Evolutionary conservation across 2,797 vertebrate genomes (phyloP).

Genomic region (Xenopus petersii): DNA sequence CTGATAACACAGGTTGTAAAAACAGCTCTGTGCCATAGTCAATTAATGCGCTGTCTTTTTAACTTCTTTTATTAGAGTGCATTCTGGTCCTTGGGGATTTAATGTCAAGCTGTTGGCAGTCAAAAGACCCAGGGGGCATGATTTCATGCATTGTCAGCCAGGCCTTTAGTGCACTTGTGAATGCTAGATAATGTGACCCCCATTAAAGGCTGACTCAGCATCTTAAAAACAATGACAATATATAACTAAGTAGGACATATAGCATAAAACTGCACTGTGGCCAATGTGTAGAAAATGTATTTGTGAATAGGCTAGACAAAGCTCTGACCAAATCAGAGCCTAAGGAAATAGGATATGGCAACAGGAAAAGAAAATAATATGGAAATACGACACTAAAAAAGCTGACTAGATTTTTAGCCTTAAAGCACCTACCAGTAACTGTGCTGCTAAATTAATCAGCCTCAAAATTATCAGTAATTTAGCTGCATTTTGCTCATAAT

Average conservation of each 20-base stretch:
- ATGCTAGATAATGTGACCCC: conserved; percentile 54
- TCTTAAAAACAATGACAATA: conserved; percentile 14
- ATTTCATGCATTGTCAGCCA: conserved; percentile 58
- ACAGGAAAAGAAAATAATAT: conserved; percentile 46
- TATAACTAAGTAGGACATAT: conserved; percentile 7
- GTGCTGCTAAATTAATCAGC: conserved; percentile 67
- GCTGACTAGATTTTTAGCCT: conserved; percentile 58
- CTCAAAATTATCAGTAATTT: conserved; percentile 72
- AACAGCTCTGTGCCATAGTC: conserved; percentile 66
- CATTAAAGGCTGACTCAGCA: conserved; percentile 56
- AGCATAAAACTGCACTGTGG: neutral
- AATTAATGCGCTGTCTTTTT: conserved; percentile 72
- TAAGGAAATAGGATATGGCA: neutral
- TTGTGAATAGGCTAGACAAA: conserved; percentile 1
- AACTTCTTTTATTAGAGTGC: conserved; percentile 71
- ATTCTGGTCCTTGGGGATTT: conserved; percentile 57
- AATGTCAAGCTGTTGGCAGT: conserved; percentile 58
- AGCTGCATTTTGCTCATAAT: conserved; percentile 73
- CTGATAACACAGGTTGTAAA: conserved; percentile 78
- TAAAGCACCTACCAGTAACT: conserved; percentile 65
- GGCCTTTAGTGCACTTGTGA: conserved; percentile 50
- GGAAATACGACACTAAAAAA: conserved; percentile 47
- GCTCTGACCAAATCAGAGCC: conserved; percentile 4
- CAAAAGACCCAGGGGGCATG: conserved; percentile 56
- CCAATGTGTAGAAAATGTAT: neutral